A percentile compares a stretch with the other conserved stretches of the same genome.
phyloP scores from a whole-genome alignment of 2,888 invertebrate species.

The Nomada lathburiana region DNA sequence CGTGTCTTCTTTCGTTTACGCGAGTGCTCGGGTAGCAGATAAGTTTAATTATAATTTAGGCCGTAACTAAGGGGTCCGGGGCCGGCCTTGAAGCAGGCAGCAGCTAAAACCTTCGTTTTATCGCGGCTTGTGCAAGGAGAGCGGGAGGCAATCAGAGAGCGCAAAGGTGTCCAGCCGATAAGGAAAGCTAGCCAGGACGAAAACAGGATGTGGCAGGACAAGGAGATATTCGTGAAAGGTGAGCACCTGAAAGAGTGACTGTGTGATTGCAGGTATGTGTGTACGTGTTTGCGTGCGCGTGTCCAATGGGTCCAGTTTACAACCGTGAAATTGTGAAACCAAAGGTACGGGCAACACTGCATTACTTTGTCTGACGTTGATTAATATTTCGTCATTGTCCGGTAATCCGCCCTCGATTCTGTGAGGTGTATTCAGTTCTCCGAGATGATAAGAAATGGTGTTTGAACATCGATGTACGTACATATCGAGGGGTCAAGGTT shows the following conservation, averaged over 20 bases:
- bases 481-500: too few species aligned
- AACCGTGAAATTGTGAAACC: conserved; percentile 70
- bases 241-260: conserved; percentile 51
- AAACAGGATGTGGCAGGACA: conserved; percentile 64
- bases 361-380: conserved; percentile 24
- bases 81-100: conserved; percentile 17
- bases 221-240: conserved; percentile 74
- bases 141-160: conserved; percentile 13
- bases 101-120: conserved; percentile 52
- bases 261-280: background rate
- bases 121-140: conserved; percentile 44
- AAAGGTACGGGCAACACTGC: conserved; percentile 39
- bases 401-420: too few species aligned
- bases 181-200: conserved; percentile 57
- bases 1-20: conserved; percentile 17
- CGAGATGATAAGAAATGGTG: too few species aligned
- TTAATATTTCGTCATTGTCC: conserved; percentile 49
- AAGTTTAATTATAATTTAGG: conserved; percentile 52
- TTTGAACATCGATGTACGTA: too few species aligned
- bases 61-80: conserved; percentile 7
- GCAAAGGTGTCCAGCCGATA: conserved; percentile 41
- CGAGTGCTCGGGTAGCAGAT: conserved; percentile 19
- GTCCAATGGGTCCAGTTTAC: conserved; percentile 71
- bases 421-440: too few species aligned
- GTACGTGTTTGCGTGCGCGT: conserved; percentile 69